Percentiles rank a stretch among this genome's conserved stretches.
phyloP scores from a whole-genome alignment of 2,113 vertebrate species.

The Labrus mixtus region DNA sequence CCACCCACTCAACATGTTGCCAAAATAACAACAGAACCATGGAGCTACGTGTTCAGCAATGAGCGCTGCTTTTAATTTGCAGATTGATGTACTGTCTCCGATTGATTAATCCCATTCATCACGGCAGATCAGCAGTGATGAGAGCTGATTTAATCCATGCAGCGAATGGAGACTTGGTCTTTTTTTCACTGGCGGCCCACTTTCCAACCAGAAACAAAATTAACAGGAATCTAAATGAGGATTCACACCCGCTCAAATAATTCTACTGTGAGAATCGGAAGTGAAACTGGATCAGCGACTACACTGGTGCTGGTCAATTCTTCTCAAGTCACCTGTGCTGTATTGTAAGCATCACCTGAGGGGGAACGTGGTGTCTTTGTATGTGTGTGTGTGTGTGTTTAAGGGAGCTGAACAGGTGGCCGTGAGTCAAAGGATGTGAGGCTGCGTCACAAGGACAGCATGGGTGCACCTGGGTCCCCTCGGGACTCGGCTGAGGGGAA shows the following conservation, averaged over 20 bases:
- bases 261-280: constrained; percentile 33
- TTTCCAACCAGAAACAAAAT: constrained; percentile 55
- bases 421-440: constrained; percentile 9
- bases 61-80: constrained; percentile 57
- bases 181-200: constrained; percentile 44
- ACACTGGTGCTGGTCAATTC: constrained; percentile 28
- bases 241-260: constrained; percentile 68
- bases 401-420: constrained; percentile 68
- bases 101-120: constrained; percentile 82
- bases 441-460: constrained; percentile 20
- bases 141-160: constrained; percentile 75
- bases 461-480: constrained; percentile 74
- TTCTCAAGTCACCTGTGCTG: constrained; percentile 47
- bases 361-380: not conserved
- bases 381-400: constrained; percentile 10
- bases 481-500: constrained; percentile 49
- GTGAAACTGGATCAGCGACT: constrained; percentile 61
- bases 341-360: constrained; percentile 40
- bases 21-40: constrained; percentile 64
- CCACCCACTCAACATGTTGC: constrained; percentile 56
- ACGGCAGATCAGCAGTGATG: constrained; percentile 75
- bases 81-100: constrained; percentile 61
- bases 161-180: constrained; percentile 47
- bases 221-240: constrained; percentile 46
- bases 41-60: constrained; percentile 33